Evolutionary conservation across 2,797 vertebrate genomes (phyloP), one percentile per base, ranked within the genome.

Genomic region (Myotis myotis): DNA sequence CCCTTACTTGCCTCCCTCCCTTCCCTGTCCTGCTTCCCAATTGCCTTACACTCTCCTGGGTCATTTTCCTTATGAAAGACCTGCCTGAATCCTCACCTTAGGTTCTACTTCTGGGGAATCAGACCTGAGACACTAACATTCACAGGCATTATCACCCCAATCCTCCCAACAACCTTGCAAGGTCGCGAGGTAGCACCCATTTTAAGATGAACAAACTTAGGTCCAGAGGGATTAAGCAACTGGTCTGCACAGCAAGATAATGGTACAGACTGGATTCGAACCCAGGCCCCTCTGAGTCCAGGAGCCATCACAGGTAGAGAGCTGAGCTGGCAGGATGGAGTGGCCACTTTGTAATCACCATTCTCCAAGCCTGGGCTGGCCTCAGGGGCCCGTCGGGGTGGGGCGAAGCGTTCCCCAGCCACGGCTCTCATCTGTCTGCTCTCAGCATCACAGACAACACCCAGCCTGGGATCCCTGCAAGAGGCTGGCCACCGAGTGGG

Each of bases 21-120:
- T n/a, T 41, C 30, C 33, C 22, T 0, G 0, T 6, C n/a, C n/a
- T 44, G 19, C 3, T 5, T 33, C 30, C 74, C 60, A 33, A 0
- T 4, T 19, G 49, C 70, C 41, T 33, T 10, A 30, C 1, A 5
- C n/a, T 36, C 49, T 89, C 4, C 23, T 1, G 2, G 83, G 33
- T 7, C 28, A 10, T 25, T 25, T 28, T 53, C 89, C 36, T 51
- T 11, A 7, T 25, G 44, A 30, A 72, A 11, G 22, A 44, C 38
- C 28, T 53, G 30, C 12, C 15, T 1, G 0, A 28, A 44, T 33
- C 30, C 38, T 41, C 38, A 8, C 16, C n/a, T 12, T 33, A 20
- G 11, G 1, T 36, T 51, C 41, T 12, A 2, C 47, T 53, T 82
- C 49, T 5, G 7, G 36, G 38, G 60, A 86, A 28, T 30, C 44